A percentile compares a stretch with the other conserved stretches of the same genome.
phyloP scores from a whole-genome alignment of 1,140 invertebrate genomes.

The Drosophila biarmipes region DNA sequence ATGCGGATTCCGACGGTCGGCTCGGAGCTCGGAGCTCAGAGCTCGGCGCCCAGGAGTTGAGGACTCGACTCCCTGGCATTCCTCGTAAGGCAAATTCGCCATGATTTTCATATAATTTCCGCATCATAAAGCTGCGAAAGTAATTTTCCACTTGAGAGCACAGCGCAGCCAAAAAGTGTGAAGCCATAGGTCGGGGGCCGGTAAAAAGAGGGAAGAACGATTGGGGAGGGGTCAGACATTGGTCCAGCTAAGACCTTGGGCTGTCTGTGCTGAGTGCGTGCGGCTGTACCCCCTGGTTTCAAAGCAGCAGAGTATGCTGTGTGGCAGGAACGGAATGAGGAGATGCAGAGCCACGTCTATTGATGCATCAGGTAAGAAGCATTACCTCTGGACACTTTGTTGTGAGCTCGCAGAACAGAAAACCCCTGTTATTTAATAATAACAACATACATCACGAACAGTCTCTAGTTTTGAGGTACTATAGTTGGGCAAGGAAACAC shows the following conservation, averaged over 20 bases:
- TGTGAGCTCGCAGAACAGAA: no score
- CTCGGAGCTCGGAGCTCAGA: slow-evolving; percentile 21
- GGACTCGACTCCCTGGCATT: slow-evolving; percentile 45
- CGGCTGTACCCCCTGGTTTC: not conserved
- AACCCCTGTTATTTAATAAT: no score
- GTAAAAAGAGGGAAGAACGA: slow-evolving; percentile 3
- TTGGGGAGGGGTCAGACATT: slow-evolving; percentile 41
- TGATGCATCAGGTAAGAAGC: no score
- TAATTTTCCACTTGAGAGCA: slow-evolving; percentile 84
- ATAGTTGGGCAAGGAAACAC: no score
- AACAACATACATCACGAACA: no score
- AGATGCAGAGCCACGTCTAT: no score
- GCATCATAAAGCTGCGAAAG: slow-evolving; percentile 84
- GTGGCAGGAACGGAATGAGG: not conserved
- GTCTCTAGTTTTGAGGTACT: no score
- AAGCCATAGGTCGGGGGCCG: slow-evolving; percentile 22
- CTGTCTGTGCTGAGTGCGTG: slow-evolving; percentile 23
- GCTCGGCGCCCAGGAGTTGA: slow-evolving; percentile 16
- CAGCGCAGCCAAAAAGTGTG: slow-evolving; percentile 66
- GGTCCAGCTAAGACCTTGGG: slow-evolving; percentile 41
- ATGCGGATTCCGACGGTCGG: slow-evolving; percentile 28
- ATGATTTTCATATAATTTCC: slow-evolving; percentile 84
- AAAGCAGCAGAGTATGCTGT: not conserved
- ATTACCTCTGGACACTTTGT: no score
- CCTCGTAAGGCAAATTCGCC: slow-evolving; percentile 80